Conservation (phyloP, 2,797 vertebrate species). For the Myripristis murdjan region DNA sequence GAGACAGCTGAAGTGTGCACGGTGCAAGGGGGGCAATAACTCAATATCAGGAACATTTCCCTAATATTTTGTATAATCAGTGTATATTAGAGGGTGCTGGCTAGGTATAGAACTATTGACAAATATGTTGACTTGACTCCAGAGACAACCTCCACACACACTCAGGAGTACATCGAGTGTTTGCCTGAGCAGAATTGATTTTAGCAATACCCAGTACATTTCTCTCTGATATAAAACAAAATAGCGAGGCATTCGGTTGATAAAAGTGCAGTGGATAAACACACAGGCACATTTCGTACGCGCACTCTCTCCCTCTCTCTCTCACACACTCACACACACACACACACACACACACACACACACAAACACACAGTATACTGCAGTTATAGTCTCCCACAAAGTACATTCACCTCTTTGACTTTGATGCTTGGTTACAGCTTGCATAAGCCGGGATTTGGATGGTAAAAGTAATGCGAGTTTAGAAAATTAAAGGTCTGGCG, state of each 20-base stretch:
- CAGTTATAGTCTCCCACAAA: background rate
- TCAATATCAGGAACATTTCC: no score
- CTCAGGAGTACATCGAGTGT: background rate
- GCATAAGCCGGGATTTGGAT: background rate
- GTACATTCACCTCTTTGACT: slow-evolving; percentile 1
- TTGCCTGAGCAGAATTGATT: slow-evolving; percentile 2
- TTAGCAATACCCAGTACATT: background rate
- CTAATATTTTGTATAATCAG: no score
- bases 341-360: background rate
- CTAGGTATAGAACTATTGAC: background rate
- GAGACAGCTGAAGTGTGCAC: no score
- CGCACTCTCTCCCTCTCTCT: no score
- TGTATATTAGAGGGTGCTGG: no score
- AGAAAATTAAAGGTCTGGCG: slow-evolving; percentile 14
- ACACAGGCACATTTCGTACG: slow-evolving; percentile 13
- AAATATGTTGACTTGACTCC: background rate
- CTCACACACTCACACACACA: no score
- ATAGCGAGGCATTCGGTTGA: background rate
- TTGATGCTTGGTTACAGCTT: background rate
- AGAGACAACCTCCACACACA: background rate
- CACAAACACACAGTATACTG: no score
- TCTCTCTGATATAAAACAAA: background rate
- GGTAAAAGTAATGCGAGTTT: background rate
- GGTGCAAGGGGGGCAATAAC: no score
- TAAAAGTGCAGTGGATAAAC: slow-evolving; percentile 1